A percentile compares a stretch with the other conserved stretches of the same genome.
These are phyloP conservation scores for Daphoenositta chrysoptera DNA, from an alignment of 2,113 vertebrate species.

Conservation along the genomic window DNA sequence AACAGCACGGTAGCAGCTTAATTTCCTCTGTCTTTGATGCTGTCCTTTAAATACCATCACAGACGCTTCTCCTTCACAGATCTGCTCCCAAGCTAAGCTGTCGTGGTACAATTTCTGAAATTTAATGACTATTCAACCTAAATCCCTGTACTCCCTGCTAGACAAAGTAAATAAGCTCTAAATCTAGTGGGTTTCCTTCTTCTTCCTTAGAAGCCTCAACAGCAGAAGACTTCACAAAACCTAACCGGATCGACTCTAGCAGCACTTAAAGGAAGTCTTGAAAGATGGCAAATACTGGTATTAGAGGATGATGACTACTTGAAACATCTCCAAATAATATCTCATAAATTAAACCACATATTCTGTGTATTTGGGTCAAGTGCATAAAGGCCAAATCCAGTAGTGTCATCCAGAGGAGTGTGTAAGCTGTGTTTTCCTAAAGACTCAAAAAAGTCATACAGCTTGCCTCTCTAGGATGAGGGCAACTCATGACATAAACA, in stretches of 20 bases:
- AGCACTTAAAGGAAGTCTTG: background rate
- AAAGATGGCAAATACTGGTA: background rate
- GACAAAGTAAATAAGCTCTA: background rate
- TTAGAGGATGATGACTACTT: background rate
- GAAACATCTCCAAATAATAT: background rate
- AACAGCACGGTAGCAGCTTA: background rate
- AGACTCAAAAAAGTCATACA: background rate
- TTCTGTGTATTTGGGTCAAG: background rate
- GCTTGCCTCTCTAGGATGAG: background rate
- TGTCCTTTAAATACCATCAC: background rate
- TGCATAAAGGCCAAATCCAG: background rate
- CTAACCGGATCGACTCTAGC: background rate
- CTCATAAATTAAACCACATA: background rate
- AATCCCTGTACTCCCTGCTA: background rate
- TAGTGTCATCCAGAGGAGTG: background rate
- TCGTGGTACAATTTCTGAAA: background rate
- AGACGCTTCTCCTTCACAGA: background rate
- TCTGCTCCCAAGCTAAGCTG: background rate
- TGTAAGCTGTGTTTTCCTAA: background rate
- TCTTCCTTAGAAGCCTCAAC: background rate
- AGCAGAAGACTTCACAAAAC: background rate
- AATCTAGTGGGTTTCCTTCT: background rate
- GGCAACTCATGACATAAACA: background rate
- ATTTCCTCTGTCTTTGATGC: background rate
- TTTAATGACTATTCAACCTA: background rate